These are phyloP conservation scores for Linnaemya tessellans DNA, from an alignment of 2,888 invertebrate genomes.

Conservation along the genomic window DNA sequence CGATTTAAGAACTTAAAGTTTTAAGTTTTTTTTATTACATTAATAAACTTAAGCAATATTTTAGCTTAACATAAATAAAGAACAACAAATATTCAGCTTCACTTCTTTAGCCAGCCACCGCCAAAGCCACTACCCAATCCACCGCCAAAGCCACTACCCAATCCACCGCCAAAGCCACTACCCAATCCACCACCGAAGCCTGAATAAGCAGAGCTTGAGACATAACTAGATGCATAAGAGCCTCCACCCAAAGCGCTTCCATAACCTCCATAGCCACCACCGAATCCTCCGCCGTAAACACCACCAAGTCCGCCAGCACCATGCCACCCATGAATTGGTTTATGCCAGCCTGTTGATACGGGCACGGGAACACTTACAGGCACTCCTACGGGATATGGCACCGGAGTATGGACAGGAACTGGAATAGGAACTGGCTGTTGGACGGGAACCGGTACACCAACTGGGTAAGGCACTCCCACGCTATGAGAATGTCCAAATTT, in stretches of 20 bases:
- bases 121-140: conserved; percentile 27
- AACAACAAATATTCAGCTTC: not conserved
- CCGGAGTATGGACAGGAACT: conserved; percentile 32
- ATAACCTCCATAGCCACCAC: conserved; percentile 48
- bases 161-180: conserved; percentile 25
- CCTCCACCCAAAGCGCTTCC: conserved; percentile 66
- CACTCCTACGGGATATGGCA: conserved; percentile 53
- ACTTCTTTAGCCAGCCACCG: conserved; percentile 51
- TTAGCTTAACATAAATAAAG: not conserved
- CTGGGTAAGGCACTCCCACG: conserved; percentile 50
- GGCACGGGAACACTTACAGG: conserved; percentile 52
- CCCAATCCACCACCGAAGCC: conserved; percentile 43
- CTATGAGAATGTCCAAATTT: conserved; percentile 23
- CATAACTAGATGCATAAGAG: conserved; percentile 27
- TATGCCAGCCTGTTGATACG: conserved; percentile 68
- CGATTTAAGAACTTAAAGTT: no score
- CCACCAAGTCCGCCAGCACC: conserved; percentile 67
- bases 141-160: conserved; percentile 14
- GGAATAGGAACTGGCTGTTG: conserved; percentile 43
- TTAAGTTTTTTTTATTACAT: not conserved
- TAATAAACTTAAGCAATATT: not conserved
- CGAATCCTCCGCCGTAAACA: conserved; percentile 64
- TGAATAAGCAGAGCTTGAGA: conserved; percentile 25
- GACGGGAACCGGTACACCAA: conserved; percentile 48
- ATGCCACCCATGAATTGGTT: conserved; percentile 64